A percentile compares a stretch with the other conserved stretches of the same genome.
These are phyloP conservation scores for Chionis minor DNA, from an alignment of 2,113 vertebrate species.

Conservation along the genomic window DNA sequence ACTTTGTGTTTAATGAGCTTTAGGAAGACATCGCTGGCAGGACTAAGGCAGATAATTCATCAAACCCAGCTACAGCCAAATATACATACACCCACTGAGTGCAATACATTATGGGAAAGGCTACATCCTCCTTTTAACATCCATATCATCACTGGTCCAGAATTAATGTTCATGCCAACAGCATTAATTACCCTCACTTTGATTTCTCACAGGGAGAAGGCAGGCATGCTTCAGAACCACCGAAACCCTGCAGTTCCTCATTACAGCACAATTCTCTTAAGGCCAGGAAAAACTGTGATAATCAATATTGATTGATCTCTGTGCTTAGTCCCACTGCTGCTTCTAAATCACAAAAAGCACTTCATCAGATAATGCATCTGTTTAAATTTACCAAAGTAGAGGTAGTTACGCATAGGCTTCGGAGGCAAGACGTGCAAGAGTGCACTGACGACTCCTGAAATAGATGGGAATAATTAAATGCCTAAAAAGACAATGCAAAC, in stretches of 20 bases:
- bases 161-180: slow-evolving; percentile 14
- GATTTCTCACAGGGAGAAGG: slow-evolving; percentile 8
- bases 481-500: not conserved
- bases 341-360: slow-evolving; percentile 18
- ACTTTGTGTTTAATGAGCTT: not conserved
- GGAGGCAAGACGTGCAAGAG: not conserved
- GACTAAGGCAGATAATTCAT: not conserved
- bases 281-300: slow-evolving; percentile 20
- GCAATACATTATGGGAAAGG: not conserved
- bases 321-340: not conserved
- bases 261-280: not conserved
- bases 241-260: not conserved
- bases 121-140: not conserved
- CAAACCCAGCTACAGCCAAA: not conserved
- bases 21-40: not conserved
- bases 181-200: slow-evolving; percentile 23
- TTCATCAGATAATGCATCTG: slow-evolving; percentile 26
- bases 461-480: slow-evolving; percentile 6
- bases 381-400: slow-evolving; percentile 24
- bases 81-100: too few species aligned
- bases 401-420: not conserved
- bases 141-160: not conserved
- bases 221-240: not conserved
- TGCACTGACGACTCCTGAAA: not conserved
- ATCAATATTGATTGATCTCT: slow-evolving; percentile 48